Evolutionary conservation across 2,113 vertebrate species (phyloP).

Genomic region (Hippolais icterina): DNA sequence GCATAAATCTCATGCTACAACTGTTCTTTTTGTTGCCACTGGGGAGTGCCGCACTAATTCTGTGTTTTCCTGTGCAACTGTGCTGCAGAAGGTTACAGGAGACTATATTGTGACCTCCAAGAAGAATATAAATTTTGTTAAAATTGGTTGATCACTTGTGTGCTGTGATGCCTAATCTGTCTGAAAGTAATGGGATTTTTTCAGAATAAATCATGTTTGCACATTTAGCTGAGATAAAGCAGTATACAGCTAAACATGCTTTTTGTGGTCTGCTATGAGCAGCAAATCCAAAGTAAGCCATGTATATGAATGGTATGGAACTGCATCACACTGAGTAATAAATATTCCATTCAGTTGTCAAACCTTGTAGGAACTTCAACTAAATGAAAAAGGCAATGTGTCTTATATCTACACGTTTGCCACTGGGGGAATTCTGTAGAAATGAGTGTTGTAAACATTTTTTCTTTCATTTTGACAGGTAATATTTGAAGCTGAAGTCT

Average conservation of each 20-base stretch:
- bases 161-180: not conserved
- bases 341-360: slow-evolving; percentile 38
- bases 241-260: not conserved
- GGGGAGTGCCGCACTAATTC: not conserved
- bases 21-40: not conserved
- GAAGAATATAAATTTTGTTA: not conserved
- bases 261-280: not conserved
- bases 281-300: not conserved
- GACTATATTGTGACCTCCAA: not conserved
- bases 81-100: not conserved
- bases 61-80: not conserved
- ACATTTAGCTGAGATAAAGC: not conserved
- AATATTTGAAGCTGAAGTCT: slow-evolving; percentile 97
- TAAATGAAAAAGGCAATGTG: slow-evolving; percentile 46
- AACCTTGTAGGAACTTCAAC: slow-evolving; percentile 31
- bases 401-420: not conserved
- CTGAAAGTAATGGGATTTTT: not conserved
- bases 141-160: not conserved
- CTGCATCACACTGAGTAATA: not conserved
- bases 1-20: not conserved
- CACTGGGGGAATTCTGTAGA: slow-evolving; percentile 32
- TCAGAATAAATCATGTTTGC: not conserved
- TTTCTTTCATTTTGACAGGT: slow-evolving; percentile 82
- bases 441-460: slow-evolving; percentile 63
- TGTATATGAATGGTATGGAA: slow-evolving; percentile 1